Base-by-base conservation (phyloP, 2,888 invertebrate genomes). In the Eilema griseolum region DNA sequence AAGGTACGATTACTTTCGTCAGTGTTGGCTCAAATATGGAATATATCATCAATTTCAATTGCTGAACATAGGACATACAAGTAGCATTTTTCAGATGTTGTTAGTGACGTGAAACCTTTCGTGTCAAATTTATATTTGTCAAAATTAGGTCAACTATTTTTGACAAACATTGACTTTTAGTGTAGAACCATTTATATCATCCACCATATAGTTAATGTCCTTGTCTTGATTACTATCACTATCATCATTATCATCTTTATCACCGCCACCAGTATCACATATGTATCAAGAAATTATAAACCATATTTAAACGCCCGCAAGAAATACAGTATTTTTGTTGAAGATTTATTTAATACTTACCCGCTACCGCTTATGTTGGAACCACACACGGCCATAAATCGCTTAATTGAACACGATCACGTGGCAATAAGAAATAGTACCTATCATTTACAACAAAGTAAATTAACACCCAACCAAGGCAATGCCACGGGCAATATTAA, bases 361-460 rank as follows among this genome's bases (percentile, higher is more conserved):
- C 46, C 52, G 26, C 65, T 66, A 31, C 65, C 67, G 59, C 67
- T 67, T 66, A 70, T 63, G 69, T 46, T 67, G 57, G 68, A 59
- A n/a, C 14, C 61, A 59, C 64, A 69, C 61, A 57, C 63, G 64
- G 52, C 24, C 73, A 72, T 75, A 76, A 78, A 78, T 71, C 64
- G 63, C 63, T 78, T 68, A 80, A 78, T 77, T 77, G 67, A 65
- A 67, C 61, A 63, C 60, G 63, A 66, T 83, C 82, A 83, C 81
- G 79, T 81, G 78, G 74, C 66, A 67, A 74, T 77, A 69, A 74
- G 67, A 77, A 82, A 80, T 77, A 78, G 73, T 77, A 80, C 76
- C 79, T 80, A 81, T 78, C 72, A 72, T 73, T 78, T 72, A 76
- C 67, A 73, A 83, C 78, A 78, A 78, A 83, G 80, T 80, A 82